These are phyloP conservation scores for Agapornis roseicollis DNA, from an alignment of 2,113 vertebrate genomes.

Conservation along the genomic window DNA sequence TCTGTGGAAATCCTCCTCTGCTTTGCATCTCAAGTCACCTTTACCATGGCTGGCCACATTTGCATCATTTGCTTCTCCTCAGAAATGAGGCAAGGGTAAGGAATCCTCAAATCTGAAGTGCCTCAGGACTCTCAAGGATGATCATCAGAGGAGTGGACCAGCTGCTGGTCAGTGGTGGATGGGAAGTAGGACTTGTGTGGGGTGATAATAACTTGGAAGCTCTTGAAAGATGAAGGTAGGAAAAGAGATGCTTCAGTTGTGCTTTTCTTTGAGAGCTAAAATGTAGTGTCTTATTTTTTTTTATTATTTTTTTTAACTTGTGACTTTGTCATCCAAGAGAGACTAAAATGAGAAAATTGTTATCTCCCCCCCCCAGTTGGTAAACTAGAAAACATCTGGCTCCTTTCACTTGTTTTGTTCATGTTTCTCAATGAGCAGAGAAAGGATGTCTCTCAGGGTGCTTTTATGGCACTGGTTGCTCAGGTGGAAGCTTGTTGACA, in stretches of 20 bases:
- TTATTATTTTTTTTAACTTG: neutral
- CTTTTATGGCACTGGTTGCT: neutral
- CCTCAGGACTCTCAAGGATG: neutral
- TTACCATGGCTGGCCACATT: accelerated
- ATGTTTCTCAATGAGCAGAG: neutral
- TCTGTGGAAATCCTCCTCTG: neutral
- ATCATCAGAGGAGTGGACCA: neutral
- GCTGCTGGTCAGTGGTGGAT: neutral
- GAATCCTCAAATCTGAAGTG: neutral
- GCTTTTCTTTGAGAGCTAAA: neutral
- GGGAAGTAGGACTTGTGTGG: neutral
- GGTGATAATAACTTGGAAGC: neutral
- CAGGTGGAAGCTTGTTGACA: neutral
- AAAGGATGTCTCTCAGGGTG: neutral
- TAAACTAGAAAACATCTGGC: neutral
- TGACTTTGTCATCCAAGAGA: neutral
- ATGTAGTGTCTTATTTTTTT: neutral
- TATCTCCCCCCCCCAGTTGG: neutral
- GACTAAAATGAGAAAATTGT: neutral
- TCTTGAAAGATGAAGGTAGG: neutral
- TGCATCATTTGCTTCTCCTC: neutral
- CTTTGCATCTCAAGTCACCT: neutral
- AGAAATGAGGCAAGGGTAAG: neutral
- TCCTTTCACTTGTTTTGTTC: neutral
- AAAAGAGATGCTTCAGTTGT: neutral